These are phyloP conservation scores for Xerus inauris DNA, from an alignment of 2,113 vertebrate species.

Conservation along the genomic window DNA sequence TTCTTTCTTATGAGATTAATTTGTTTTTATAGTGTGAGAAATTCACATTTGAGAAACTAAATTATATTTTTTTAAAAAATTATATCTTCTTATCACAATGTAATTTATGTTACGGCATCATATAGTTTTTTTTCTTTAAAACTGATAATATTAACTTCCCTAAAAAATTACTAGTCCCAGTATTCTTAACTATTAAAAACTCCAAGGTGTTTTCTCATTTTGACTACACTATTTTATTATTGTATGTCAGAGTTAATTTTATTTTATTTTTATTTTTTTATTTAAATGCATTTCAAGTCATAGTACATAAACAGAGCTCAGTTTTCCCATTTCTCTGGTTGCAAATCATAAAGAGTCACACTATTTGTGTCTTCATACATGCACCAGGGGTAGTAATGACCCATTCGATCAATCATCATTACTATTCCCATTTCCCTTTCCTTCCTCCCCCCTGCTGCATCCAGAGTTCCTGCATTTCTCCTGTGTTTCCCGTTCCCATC, in stretches of 20 bases:
- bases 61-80: background rate
- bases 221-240: background rate
- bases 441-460: too few species aligned
- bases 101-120: slow-evolving; percentile 30
- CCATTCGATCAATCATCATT: too few species aligned
- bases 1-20: background rate
- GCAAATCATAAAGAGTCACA: too few species aligned
- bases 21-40: slow-evolving; percentile 10
- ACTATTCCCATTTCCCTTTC: too few species aligned
- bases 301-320: too few species aligned
- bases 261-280: too few species aligned
- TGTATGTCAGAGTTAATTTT: background rate
- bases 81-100: background rate
- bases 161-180: background rate
- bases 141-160: background rate
- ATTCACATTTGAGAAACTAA: slow-evolving; percentile 54
- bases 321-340: too few species aligned
- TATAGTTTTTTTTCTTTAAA: slow-evolving; percentile 19
- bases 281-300: too few species aligned
- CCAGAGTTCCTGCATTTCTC: too few species aligned
- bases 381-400: too few species aligned
- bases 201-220: background rate
- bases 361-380: too few species aligned
- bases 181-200: background rate
- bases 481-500: too few species aligned